Evolutionary conservation across 2,797 vertebrate genomes (phyloP).

Genomic region (Eremophila alpestris): DNA sequence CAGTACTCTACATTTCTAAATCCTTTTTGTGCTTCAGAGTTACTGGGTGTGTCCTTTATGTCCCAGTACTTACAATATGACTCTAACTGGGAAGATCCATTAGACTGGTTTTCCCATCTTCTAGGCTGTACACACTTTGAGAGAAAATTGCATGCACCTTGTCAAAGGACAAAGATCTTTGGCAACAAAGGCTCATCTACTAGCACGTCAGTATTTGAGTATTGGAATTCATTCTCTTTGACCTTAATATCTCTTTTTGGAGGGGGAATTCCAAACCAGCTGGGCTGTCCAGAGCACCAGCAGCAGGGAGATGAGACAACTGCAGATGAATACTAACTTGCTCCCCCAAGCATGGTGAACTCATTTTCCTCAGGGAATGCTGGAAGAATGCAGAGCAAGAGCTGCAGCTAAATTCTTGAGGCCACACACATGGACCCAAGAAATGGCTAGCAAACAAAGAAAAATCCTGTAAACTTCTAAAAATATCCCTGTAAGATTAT

Average conservation of each 20-base stretch:
- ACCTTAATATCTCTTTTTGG: not conserved
- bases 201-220: not conserved
- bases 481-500: not conserved
- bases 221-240: not conserved
- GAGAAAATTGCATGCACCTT: not conserved
- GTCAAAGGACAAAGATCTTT: not conserved
- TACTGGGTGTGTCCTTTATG: not conserved
- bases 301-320: not conserved
- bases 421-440: not conserved
- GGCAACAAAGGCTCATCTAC: not conserved
- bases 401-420: not conserved
- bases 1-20: not conserved
- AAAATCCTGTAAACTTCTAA: not conserved
- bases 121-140: not conserved
- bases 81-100: not conserved
- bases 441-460: not conserved
- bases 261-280: not conserved
- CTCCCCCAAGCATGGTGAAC: not conserved
- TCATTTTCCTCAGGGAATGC: not conserved
- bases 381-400: not conserved
- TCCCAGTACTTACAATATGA: not conserved
- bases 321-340: conserved; percentile 20
- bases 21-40: not conserved
- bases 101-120: not conserved
- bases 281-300: not conserved